phyloP scores from a whole-genome alignment of 1,140 invertebrate species.

The Cryptotermes secundus region DNA sequence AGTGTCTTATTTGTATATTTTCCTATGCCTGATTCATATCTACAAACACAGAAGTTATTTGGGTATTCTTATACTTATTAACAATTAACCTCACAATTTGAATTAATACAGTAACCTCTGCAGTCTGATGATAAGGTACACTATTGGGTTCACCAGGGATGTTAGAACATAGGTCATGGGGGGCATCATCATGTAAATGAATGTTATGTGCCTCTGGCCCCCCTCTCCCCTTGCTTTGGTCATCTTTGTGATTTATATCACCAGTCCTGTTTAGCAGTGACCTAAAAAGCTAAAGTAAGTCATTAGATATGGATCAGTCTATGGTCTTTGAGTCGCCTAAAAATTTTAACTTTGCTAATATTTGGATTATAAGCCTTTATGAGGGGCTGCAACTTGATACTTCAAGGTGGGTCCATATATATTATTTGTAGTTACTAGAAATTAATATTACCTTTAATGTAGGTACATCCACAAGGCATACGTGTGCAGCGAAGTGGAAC shows the following conservation, averaged over 20 bases:
- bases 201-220: no score
- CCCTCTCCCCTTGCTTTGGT: no score
- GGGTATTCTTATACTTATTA: neutral
- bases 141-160: neutral
- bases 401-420: neutral
- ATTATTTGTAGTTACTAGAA: neutral
- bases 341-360: neutral
- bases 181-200: no score
- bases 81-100: neutral
- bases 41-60: neutral
- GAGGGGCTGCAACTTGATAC: neutral
- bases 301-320: neutral
- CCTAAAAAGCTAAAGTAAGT: no score
- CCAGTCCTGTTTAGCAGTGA: neutral
- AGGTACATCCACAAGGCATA: no score
- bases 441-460: neutral
- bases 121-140: neutral
- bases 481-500: no score
- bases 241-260: neutral
- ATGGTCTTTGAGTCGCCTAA: neutral
- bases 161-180: neutral
- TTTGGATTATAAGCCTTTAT: neutral
- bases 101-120: neutral
- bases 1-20: neutral
- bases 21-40: constrained; percentile 7